Evolutionary conservation across 1,140 invertebrate genomes (phyloP).

Genomic region (Ostrea denselamellosa): DNA sequence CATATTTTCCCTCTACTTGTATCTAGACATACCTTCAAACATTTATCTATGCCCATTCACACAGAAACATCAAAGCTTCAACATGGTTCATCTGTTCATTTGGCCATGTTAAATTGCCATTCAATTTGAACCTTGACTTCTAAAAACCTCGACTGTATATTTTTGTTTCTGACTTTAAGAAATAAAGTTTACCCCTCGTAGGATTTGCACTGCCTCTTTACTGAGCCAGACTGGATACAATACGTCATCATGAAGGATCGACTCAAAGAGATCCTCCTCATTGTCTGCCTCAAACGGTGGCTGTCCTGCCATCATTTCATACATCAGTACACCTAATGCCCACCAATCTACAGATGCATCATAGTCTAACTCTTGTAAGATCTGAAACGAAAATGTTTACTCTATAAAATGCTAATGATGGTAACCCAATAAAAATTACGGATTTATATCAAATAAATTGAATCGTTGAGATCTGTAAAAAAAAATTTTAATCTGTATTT

Average conservation of each 20-base stretch:
- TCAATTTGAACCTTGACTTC: too few relatives aligned
- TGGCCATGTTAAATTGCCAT: too few relatives aligned
- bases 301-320: conserved; percentile 99
- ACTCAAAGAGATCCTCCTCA: conserved; percentile 99
- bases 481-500: too few relatives aligned
- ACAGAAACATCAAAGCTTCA: too few relatives aligned
- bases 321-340: conserved; percentile 98
- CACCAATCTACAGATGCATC: conserved; percentile 95
- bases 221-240: conserved; percentile 98
- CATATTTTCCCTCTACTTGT: too few relatives aligned
- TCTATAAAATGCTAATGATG: too few relatives aligned
- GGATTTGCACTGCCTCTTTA: conserved; percentile 96
- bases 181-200: conserved; percentile 87
- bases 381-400: conserved; percentile 78
- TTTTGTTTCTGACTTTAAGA: too few relatives aligned
- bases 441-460: not conserved
- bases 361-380: conserved; percentile 97
- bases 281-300: conserved; percentile 99
- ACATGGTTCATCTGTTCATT: too few relatives aligned
- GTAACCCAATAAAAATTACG: not conserved
- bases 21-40: too few relatives aligned
- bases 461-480: too few relatives aligned
- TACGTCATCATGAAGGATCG: conserved; percentile 98
- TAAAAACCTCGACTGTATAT: too few relatives aligned
- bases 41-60: too few relatives aligned